Percentiles rank a stretch among this genome's conserved stretches.
Conservation (phyloP, 2,113 vertebrate genomes). For the Pholis gunnellus region DNA sequence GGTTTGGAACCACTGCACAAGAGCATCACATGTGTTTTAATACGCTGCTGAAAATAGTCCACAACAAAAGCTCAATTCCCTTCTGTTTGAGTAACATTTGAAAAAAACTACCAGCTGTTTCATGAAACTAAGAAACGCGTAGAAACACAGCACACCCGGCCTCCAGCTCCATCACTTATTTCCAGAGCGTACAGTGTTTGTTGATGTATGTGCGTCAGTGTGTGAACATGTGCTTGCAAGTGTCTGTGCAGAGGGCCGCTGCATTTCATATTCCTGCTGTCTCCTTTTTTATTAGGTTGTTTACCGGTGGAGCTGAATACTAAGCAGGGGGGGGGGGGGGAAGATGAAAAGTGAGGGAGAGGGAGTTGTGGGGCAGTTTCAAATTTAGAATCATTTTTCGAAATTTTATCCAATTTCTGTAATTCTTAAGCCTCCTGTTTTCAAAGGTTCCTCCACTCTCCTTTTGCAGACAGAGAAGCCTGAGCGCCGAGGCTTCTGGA, state of each 20-base stretch:
- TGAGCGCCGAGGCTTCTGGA: slow-evolving; percentile 56
- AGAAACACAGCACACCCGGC: background rate
- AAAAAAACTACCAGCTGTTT: background rate
- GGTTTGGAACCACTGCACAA: background rate
- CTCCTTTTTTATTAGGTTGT: slow-evolving; percentile 51
- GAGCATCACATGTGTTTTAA: background rate
- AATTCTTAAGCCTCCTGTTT: slow-evolving; percentile 74
- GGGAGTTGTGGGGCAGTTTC: background rate
- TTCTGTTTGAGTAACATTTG: background rate
- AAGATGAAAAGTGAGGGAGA: slow-evolving; percentile 34
- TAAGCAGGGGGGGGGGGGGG: slow-evolving; percentile 28
- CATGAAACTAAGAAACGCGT: background rate
- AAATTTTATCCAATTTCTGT: slow-evolving; percentile 80
- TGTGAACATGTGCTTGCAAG: slow-evolving; percentile 39
- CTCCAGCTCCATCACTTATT: background rate
- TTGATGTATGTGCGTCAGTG: slow-evolving; percentile 23
- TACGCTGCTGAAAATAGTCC: background rate
- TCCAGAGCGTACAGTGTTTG: slow-evolving; percentile 12
- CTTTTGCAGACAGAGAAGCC: slow-evolving; percentile 48
- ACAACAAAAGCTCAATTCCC: background rate
- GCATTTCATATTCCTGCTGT: slow-evolving; percentile 50
- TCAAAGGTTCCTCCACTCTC: slow-evolving; percentile 63
- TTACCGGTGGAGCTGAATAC: slow-evolving; percentile 53
- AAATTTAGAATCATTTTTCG: slow-evolving; percentile 73
- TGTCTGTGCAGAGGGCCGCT: slow-evolving; percentile 30